phyloP scores from a whole-genome alignment of 1,140 invertebrate species.

The Atta cephalotes region DNA sequence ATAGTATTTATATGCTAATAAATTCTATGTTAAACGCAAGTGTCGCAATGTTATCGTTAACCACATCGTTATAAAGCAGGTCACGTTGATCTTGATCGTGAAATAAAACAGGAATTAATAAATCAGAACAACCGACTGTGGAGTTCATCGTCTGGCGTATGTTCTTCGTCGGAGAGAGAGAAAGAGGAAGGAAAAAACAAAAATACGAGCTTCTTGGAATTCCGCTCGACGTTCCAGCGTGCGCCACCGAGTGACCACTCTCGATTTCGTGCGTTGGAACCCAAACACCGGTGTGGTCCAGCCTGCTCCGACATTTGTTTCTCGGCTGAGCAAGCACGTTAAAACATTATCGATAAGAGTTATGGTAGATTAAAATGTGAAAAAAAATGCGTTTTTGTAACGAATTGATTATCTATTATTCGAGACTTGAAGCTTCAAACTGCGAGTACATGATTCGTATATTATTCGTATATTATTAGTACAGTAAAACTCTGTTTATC shows the following conservation, averaged over 20 bases:
- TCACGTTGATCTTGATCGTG: slow-evolving; percentile 55
- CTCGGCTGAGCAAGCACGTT: slow-evolving; percentile 66
- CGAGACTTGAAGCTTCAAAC: neutral
- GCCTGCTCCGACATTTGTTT: slow-evolving; percentile 53
- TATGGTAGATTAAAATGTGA: neutral
- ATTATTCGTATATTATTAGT: no score
- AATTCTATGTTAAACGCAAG: slow-evolving; percentile 8
- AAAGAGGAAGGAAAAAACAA: neutral
- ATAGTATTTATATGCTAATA: slow-evolving; percentile 22
- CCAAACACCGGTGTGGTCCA: slow-evolving; percentile 68
- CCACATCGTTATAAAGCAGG: slow-evolving; percentile 6
- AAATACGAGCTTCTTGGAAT: slow-evolving; percentile 72
- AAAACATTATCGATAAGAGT: slow-evolving; percentile 62
- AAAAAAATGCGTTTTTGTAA: neutral
- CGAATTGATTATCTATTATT: neutral
- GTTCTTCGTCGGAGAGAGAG: neutral
- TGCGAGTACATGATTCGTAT: neutral
- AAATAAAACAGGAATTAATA: slow-evolving; percentile 55
- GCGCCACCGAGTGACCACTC: slow-evolving; percentile 71
- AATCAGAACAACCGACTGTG: slow-evolving; percentile 48
- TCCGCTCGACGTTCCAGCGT: slow-evolving; percentile 71
- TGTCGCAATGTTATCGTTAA: slow-evolving; percentile 40
- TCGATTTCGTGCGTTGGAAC: slow-evolving; percentile 74
- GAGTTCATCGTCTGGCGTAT: slow-evolving; percentile 35
- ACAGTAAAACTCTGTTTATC: no score